Evolutionary conservation across 2,888 invertebrate species (phyloP), one percentile per base, ranked within the genome.

Genomic region (Diarsia brunnea): DNA sequence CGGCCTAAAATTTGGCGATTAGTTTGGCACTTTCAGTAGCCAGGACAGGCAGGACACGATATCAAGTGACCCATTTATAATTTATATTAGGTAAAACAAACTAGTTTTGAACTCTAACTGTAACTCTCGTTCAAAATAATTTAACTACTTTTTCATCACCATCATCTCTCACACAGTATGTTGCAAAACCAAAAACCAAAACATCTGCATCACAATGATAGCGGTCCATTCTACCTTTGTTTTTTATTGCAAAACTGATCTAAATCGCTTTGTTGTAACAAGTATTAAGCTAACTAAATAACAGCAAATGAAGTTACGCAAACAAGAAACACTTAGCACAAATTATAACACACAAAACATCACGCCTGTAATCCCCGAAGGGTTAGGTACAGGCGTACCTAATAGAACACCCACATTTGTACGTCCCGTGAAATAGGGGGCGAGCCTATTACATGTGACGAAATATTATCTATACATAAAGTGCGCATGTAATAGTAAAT

Each of bases 241-340:
- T 66, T 79, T 55, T 63, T 66, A 67, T 88, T 84, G 69, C 86
- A 70, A 82, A 73, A 86, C 69, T 69, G 73, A 79, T 76, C 77
- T 74, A 74, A 75, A 86, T 88, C 72, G 66, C 75, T 60, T 58
- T 76, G 73, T 58, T 61, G 68, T 75, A 75, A 75, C 77, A 72
- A 69, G 75, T 47, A 66, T 73, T 21, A 58, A 10, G 43, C 55
- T 61, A 47, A 73, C 51, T 78, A 53, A 75, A 68, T 69, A 64
- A 64, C 27, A 69, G 51, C 69, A 64, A 67, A 73, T 69, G 49
- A 69, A 47, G 38, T 38, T 8, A 38, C 7, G 38, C 38, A 38
- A 38, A 38, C 38, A 8, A 38, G 38, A 38, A 47, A n/a, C 31
- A 38, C 21, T 69, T 55, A n/a, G n/a, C 64, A 45, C 19, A 24